Evolutionary conservation across 2,797 vertebrate species (phyloP), one percentile per base, ranked within the genome.

Genomic region (Limnodromus scolopaceus): DNA sequence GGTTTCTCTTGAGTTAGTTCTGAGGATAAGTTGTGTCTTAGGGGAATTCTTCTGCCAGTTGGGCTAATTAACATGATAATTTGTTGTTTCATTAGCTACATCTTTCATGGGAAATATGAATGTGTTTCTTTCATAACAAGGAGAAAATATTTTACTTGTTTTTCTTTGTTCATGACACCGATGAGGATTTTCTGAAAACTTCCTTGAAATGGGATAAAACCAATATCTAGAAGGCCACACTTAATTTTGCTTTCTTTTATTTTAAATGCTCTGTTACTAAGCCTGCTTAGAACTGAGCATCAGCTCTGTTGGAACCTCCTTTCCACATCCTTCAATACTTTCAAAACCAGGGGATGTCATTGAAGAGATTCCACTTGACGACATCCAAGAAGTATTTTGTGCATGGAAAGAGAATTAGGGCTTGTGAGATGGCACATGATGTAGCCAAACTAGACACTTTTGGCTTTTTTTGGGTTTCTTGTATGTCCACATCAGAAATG

Each of bases 1-100:
- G 45, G 23, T 46, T 74, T 48, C 75, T 16, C 51, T 12, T 16
- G 76, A 78, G 89, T 49, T 94, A 18, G 45, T 86, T 60, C 41
- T 41, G 90, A 84, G 96, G 87, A 49, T 5, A 66, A 91, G 55
- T 10, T 51, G 76, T 27, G 55, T 70, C 97, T 38, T 32, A n/a
- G 24, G 98, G 96, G 97, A 84, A 12, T 53, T 75, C 19, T 68
- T 60, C 93, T 90, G 88, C 87, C 58, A 41, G 68, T 25, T 25
- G 34, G 32, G 77, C 93, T 97, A 95, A 98, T 98, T 93, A 97
- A 80, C 7, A 7, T 38, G 81, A 66, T 87, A 70, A 64, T 95
- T 96, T 96, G 95, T 93, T 66, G 66, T 85, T 93, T 90, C 89
- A 10, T 90, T 91, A 96, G 46, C 61, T 49, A 34, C 76, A 28